These are phyloP conservation scores for Mergus octosetaceus DNA, from an alignment of 2,797 vertebrate species.

Conservation along the genomic window DNA sequence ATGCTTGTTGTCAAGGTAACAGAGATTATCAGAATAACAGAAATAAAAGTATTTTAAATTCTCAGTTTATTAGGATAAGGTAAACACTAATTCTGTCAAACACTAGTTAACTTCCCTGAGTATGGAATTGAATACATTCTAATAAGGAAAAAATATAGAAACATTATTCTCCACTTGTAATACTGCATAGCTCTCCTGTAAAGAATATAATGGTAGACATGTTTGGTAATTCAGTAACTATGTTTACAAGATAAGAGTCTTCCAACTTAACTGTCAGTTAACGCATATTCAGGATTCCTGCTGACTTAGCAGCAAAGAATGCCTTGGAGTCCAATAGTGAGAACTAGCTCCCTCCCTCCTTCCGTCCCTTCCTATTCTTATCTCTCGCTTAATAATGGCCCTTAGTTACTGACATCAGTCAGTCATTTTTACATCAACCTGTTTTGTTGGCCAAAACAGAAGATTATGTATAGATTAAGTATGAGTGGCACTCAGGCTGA, in stretches of 20 bases:
- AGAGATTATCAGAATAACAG: slow-evolving; percentile 15
- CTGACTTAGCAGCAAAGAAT: neutral
- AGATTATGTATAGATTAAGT: neutral
- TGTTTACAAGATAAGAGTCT: neutral
- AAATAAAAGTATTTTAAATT: slow-evolving; percentile 30
- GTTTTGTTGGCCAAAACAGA: neutral
- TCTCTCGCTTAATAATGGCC: neutral
- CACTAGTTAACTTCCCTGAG: neutral
- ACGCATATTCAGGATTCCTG: neutral
- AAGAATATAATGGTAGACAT: neutral
- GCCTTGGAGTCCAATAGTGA: neutral
- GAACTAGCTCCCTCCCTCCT: neutral
- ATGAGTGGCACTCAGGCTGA: neutral
- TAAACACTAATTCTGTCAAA: neutral
- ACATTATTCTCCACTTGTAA: neutral
- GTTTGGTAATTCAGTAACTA: neutral
- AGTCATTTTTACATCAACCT: slow-evolving; percentile 6
- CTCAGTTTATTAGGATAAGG: neutral
- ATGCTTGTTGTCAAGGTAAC: slow-evolving; percentile 35
- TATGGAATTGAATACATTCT: neutral
- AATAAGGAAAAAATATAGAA: neutral
- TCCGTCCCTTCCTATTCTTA: neutral
- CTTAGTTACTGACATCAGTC: neutral
- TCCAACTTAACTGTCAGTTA: neutral
- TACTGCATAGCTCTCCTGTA: neutral